Percentiles rank a stretch among this genome's conserved stretches.
Conservation (phyloP, 2,797 vertebrate species). For the Catamblyrhynchus diadema region DNA sequence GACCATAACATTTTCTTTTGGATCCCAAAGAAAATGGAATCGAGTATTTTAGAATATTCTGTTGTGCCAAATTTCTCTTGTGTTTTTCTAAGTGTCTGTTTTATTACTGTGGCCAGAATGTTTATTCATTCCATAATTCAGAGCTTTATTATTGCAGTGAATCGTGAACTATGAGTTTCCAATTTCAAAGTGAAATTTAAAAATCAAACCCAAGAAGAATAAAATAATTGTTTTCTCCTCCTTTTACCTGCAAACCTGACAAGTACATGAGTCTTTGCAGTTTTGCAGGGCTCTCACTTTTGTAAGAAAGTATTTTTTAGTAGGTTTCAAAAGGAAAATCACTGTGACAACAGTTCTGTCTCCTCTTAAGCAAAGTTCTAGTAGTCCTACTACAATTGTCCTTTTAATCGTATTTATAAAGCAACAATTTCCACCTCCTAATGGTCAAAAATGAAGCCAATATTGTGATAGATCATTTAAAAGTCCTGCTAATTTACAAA, state of each 20-base stretch:
- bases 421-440: not conserved
- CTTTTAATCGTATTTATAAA: not conserved
- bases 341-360: not conserved
- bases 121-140: constrained; percentile 1
- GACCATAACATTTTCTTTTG: not conserved
- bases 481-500: not conserved
- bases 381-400: not conserved
- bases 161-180: not conserved
- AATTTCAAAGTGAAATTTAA: constrained; percentile 9
- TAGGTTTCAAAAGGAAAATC: not conserved
- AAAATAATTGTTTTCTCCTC: not conserved
- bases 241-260: not conserved
- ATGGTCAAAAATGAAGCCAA: not conserved
- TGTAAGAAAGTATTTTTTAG: not conserved
- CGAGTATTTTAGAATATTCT: not conserved
- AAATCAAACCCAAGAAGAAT: not conserved
- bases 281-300: not conserved
- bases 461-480: not conserved
- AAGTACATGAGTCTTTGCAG: not conserved
- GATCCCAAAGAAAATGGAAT: not conserved
- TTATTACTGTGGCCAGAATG: not conserved
- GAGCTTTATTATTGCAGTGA: constrained; percentile 24
- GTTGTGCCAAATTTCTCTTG: not conserved
- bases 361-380: not conserved
- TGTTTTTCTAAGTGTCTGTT: not conserved